These are phyloP conservation scores for Pygoscelis antarcticus DNA, from an alignment of 2,113 vertebrate genomes.

Conservation along the genomic window DNA sequence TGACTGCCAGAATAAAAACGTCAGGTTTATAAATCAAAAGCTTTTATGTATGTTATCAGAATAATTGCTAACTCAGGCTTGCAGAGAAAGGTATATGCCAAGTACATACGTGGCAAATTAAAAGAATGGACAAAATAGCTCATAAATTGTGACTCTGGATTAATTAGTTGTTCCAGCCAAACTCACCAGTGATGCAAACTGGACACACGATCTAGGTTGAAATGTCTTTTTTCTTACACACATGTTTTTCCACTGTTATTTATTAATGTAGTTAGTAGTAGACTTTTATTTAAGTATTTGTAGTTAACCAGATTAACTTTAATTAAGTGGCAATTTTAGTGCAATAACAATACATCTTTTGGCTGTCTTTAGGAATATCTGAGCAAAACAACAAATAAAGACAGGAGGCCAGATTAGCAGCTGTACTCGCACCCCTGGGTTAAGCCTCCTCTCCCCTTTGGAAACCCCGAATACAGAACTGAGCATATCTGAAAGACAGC, in stretches of 20 bases:
- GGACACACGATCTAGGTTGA: rapidly evolving
- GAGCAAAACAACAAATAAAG: background rate
- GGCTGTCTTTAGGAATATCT: background rate
- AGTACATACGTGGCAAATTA: background rate
- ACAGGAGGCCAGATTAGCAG: background rate
- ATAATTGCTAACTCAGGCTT: background rate
- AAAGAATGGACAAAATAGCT: background rate
- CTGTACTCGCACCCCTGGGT: background rate
- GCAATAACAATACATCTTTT: background rate
- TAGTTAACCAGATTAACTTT: background rate
- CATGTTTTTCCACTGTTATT: background rate
- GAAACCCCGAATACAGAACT: rapidly evolving
- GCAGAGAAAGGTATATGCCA: background rate
- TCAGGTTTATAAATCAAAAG: background rate
- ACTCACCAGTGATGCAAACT: background rate
- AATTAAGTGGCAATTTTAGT: background rate
- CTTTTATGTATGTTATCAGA: background rate
- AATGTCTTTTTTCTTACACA: background rate
- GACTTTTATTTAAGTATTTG: background rate
- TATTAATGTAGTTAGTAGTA: background rate
- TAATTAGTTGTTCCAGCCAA: background rate
- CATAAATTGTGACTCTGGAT: background rate
- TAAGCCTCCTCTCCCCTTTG: background rate
- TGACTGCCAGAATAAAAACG: background rate
- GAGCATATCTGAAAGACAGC: background rate